Evolutionary conservation across 2,113 vertebrate species (phyloP).

Genomic region (Pedetes capensis): DNA sequence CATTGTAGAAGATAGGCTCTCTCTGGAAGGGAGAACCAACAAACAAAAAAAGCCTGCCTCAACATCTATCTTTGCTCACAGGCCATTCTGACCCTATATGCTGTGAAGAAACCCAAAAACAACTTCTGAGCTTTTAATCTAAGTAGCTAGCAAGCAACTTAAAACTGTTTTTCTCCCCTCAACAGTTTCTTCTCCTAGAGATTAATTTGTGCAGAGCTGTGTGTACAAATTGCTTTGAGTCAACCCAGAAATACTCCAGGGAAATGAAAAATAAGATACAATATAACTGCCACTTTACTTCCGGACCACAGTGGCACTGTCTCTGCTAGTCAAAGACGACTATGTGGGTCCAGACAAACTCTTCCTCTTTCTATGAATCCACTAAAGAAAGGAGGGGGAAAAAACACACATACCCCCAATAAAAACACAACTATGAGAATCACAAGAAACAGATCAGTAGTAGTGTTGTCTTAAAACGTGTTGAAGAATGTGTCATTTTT

Average conservation of each 20-base stretch:
- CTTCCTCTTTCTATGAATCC: background rate
- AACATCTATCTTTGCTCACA: background rate
- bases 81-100: background rate
- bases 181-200: slow-evolving; percentile 29
- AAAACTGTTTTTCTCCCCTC: background rate
- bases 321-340: background rate
- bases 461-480: background rate
- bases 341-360: background rate
- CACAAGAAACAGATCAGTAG: background rate
- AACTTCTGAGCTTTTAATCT: slow-evolving; percentile 44
- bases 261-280: background rate
- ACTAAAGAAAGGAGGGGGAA: background rate
- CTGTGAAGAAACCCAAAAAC: background rate
- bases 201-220: slow-evolving; percentile 32
- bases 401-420: too few species aligned
- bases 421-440: background rate
- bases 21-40: background rate
- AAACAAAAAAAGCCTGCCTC: background rate
- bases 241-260: slow-evolving; percentile 31
- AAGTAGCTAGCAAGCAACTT: background rate
- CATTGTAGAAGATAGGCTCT: background rate
- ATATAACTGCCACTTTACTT: background rate
- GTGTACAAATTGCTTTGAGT: slow-evolving; percentile 56
- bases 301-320: background rate
- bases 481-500: background rate